These are phyloP conservation scores for Zenarchopterus dispar DNA, from an alignment of 2,797 vertebrate genomes.

Conservation along the genomic window DNA sequence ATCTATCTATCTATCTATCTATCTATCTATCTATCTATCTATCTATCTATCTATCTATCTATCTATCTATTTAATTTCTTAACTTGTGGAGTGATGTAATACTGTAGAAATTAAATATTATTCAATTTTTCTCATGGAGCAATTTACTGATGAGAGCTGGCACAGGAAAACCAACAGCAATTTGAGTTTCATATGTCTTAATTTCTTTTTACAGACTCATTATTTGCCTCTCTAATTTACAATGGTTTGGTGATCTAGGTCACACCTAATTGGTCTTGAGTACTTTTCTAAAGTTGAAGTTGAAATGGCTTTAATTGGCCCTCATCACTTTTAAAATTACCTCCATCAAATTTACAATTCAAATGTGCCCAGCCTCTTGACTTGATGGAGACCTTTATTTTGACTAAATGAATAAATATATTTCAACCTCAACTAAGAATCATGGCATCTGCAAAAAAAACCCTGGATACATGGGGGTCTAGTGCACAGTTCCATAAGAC, in stretches of 20 bases:
- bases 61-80: too few species aligned
- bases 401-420: neutral
- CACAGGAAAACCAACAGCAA: conserved; percentile 1
- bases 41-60: too few species aligned
- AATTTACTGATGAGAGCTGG: conserved; percentile 13
- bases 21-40: too few species aligned
- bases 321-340: conserved; percentile 39
- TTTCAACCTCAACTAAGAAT: neutral
- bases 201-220: conserved; percentile 18
- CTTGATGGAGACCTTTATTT: neutral
- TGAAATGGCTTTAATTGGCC: conserved; percentile 43
- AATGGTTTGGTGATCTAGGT: conserved; percentile 39
- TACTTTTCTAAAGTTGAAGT: conserved; percentile 25
- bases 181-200: conserved; percentile 16
- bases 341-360: conserved; percentile 7
- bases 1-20: too few species aligned
- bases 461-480: neutral
- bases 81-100: too few species aligned
- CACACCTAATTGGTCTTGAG: conserved; percentile 31
- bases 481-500: neutral
- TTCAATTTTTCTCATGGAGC: neutral
- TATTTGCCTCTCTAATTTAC: conserved; percentile 41
- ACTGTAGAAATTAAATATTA: too few species aligned
- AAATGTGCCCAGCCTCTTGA: neutral
- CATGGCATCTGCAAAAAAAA: neutral